Conservation (phyloP, 2,888 invertebrate genomes). For the Philaethria dido region DNA sequence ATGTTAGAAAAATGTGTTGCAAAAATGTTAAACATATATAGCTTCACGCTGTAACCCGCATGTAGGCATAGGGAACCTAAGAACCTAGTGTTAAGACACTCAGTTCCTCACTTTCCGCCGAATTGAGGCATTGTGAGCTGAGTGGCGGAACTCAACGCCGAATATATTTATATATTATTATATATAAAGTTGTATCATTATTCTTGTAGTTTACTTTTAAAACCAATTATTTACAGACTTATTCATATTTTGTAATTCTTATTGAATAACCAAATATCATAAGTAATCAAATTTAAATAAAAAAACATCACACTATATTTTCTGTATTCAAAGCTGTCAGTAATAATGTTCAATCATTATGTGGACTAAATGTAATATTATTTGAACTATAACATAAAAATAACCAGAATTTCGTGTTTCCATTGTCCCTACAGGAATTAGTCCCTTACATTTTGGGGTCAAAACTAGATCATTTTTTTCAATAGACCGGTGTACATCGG, state of each 20-base stretch:
- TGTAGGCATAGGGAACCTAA: too few species aligned
- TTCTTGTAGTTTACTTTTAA: too few species aligned
- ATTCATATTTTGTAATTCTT: not conserved
- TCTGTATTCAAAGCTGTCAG: conserved; percentile 19
- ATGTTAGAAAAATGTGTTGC: too few species aligned
- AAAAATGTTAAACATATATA: too few species aligned
- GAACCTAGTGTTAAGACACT: too few species aligned
- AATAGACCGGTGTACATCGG: conserved; percentile 64
- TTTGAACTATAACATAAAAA: conserved; percentile 41
- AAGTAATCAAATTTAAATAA: not conserved
- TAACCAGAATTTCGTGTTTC: conserved; percentile 73
- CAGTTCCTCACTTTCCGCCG: too few species aligned
- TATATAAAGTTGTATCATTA: too few species aligned
- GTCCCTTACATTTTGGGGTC: conserved; percentile 63
- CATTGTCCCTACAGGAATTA: conserved; percentile 62
- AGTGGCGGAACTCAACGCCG: too few species aligned
- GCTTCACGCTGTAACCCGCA: too few species aligned
- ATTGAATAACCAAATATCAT: not conserved
- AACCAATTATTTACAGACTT: too few species aligned
- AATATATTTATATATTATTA: too few species aligned
- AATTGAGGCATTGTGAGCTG: too few species aligned
- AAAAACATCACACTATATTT: not conserved
- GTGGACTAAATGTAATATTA: conserved; percentile 33
- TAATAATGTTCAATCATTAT: conserved; percentile 31
- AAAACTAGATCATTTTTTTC: conserved; percentile 77